A percentile compares a stretch with the other conserved stretches of the same genome.
Conservation (phyloP, 2,888 invertebrate species). For the Argyresthia albistria region DNA sequence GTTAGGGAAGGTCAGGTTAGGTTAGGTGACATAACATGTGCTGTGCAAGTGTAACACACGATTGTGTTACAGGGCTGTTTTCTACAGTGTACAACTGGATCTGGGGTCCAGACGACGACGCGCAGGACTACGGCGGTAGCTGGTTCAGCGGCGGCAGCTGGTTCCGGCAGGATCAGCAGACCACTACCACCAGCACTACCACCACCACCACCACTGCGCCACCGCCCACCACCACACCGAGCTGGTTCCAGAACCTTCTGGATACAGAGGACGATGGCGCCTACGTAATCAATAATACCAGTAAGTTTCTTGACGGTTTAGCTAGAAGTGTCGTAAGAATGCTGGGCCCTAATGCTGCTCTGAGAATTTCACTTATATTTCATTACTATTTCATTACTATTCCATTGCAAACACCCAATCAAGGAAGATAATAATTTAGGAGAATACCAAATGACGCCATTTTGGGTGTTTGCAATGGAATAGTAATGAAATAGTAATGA, state of each 20-base stretch:
- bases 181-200: constrained; percentile 26
- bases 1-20: too few species aligned
- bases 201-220: constrained; percentile 37
- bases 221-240: constrained; percentile 28
- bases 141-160: constrained; percentile 65
- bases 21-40: too few species aligned
- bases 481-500: too few species aligned
- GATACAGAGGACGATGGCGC: constrained; percentile 49
- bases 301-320: constrained; percentile 10
- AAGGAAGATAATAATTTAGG: too few species aligned
- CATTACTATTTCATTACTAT: too few species aligned
- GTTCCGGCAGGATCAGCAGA: constrained; percentile 39
- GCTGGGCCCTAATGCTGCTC: too few species aligned
- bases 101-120: constrained; percentile 19
- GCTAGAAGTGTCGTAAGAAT: too few species aligned
- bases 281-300: constrained; percentile 23
- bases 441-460: too few species aligned
- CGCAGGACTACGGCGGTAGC: constrained; percentile 15
- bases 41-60: too few species aligned
- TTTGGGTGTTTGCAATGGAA: too few species aligned
- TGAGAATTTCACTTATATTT: too few species aligned
- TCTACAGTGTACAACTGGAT: constrained; percentile 50
- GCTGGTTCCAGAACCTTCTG: constrained; percentile 56
- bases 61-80: constrained; percentile 32
- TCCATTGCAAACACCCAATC: too few species aligned